These are phyloP conservation scores for Philaenus spumarius DNA, from an alignment of 1,140 invertebrate species.

Conservation along the genomic window DNA sequence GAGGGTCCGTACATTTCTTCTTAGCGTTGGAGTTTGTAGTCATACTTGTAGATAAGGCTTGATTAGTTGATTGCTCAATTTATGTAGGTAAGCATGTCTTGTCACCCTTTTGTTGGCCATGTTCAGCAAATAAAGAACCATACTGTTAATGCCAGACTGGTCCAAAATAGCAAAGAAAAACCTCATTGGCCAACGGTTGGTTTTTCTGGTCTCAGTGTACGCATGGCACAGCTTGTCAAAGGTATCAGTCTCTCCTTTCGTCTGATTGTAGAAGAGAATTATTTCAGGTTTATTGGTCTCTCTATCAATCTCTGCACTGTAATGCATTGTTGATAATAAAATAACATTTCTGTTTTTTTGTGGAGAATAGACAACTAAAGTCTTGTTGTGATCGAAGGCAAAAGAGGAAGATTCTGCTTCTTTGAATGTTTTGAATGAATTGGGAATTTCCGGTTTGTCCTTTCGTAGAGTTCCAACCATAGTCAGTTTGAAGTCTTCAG, in stretches of 20 bases:
- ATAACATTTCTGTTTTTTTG: not conserved
- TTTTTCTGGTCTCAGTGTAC: not conserved
- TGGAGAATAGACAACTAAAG: not conserved
- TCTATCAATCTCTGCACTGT: not conserved
- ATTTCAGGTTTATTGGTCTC: not conserved
- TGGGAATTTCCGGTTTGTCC: not conserved
- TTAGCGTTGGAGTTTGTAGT: not conserved
- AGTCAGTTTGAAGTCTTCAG: not conserved
- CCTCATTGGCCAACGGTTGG: not conserved
- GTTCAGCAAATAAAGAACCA: not conserved
- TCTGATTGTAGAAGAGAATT: not conserved
- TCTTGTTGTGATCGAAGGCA: not conserved
- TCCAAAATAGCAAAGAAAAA: not conserved
- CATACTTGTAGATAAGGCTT: not conserved
- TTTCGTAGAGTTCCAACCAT: not conserved
- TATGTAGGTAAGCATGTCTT: not conserved
- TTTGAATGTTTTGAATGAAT: not conserved
- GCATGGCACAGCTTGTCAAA: not conserved
- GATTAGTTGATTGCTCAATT: not conserved
- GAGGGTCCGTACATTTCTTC: not conserved
- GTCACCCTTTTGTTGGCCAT: not conserved
- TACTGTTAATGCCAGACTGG: not conserved
- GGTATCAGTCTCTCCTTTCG: not conserved
- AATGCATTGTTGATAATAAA: not conserved
- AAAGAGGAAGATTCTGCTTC: not conserved